phyloP scores from a whole-genome alignment of 2,797 vertebrate species.

The Notolepis coatsorum region DNA sequence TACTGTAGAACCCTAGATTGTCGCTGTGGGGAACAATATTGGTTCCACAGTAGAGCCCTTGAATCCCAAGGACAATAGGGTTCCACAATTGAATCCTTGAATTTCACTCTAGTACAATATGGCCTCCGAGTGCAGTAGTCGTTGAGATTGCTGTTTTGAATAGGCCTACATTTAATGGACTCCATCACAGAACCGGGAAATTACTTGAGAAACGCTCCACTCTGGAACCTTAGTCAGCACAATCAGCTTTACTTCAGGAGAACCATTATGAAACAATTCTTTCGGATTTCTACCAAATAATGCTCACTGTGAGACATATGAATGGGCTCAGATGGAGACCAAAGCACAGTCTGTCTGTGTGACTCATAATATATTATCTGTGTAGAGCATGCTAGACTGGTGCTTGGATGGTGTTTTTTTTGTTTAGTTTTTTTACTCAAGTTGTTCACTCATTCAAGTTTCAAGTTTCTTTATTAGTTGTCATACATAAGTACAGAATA shows the following conservation, averaged over 20 bases:
- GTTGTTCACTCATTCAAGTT: conserved; percentile 31
- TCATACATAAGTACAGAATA: no score
- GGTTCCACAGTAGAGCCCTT: neutral
- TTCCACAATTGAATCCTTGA: no score
- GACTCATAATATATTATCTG: conserved; percentile 67
- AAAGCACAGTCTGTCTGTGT: conserved; percentile 63
- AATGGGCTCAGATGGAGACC: conserved; percentile 64
- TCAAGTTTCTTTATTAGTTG: conserved; percentile 6
- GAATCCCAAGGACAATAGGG: no score
- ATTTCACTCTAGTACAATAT: no score
- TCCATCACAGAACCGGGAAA: no score
- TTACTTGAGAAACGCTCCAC: no score
- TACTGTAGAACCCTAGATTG: neutral
- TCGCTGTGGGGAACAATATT: neutral
- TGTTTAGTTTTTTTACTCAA: no score
- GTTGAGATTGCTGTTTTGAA: no score
- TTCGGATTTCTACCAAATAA: no score
- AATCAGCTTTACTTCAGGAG: conserved; percentile 34
- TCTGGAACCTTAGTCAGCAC: neutral
- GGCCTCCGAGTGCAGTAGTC: no score
- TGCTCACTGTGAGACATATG: conserved; percentile 64
- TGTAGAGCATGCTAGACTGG: conserved; percentile 48
- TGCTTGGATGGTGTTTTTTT: conserved; percentile 12
- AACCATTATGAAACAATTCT: conserved; percentile 58
- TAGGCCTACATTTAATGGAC: no score